Percentiles rank a stretch among this genome's conserved stretches.
Evolutionary conservation across 2,113 vertebrate genomes (phyloP).

Genomic region (Pristiophorus japonicus): DNA sequence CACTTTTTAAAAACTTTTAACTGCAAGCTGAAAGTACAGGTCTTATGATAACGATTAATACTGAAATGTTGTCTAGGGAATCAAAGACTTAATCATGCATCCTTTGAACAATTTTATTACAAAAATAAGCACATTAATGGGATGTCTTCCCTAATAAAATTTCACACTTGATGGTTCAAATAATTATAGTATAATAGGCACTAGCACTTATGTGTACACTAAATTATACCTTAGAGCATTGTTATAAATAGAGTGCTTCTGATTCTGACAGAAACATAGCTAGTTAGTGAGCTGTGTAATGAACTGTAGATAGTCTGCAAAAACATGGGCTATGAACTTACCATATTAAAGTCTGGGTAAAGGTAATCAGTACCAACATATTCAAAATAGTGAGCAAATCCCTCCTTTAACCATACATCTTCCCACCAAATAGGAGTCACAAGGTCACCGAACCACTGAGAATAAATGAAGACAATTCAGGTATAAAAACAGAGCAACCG

Average conservation of each 20-base stretch:
- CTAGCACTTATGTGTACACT: not conserved
- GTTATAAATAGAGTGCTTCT: constrained; percentile 17
- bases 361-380: constrained; percentile 95
- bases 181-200: not conserved
- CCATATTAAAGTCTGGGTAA: constrained; percentile 97
- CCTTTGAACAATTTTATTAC: not conserved
- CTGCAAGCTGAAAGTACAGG: not conserved
- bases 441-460: constrained; percentile 95
- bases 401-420: constrained; percentile 96
- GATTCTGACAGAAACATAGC: not conserved
- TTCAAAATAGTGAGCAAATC: constrained; percentile 95
- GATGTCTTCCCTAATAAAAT: not conserved
- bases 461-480: constrained; percentile 39
- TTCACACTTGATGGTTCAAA: not conserved
- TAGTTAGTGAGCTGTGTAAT: not conserved
- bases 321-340: constrained; percentile 51
- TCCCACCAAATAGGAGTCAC: constrained; percentile 98
- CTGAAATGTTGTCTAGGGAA: not conserved
- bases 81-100: not conserved
- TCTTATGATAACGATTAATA: not conserved
- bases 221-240: not conserved
- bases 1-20: not conserved
- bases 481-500: not conserved
- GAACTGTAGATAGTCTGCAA: not conserved
- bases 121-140: not conserved